Evolutionary conservation across 2,888 invertebrate species (phyloP).

Genomic region (Tachystola acroxantha): DNA sequence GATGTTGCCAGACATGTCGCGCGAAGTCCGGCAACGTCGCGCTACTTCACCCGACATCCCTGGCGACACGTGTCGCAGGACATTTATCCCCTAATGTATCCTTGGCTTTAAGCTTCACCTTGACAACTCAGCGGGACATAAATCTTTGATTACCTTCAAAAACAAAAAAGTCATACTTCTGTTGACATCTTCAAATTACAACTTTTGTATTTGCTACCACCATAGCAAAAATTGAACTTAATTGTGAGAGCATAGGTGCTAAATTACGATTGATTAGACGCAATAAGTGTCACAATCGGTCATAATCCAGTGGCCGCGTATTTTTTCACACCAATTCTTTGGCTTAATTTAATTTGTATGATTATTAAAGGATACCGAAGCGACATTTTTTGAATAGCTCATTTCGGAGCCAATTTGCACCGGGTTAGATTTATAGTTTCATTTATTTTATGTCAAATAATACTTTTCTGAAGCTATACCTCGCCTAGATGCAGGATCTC

Average conservation of each 20-base stretch:
- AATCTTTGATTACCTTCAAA: constrained; percentile 42
- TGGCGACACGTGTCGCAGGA: no score
- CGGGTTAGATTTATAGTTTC: constrained; percentile 2
- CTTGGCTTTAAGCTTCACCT: constrained; percentile 19
- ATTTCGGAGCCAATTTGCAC: constrained; percentile 8
- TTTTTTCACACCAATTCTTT: constrained; percentile 25
- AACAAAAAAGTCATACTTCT: constrained; percentile 35
- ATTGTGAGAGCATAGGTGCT: not conserved
- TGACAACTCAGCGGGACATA: constrained; percentile 42
- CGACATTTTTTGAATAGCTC: constrained; percentile 44
- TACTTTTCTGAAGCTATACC: no score
- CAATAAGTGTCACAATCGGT: not conserved
- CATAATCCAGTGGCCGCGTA: constrained; percentile 33
- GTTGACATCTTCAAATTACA: constrained; percentile 15
- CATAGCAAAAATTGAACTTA: not conserved
- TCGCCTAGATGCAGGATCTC: no score
- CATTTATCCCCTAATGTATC: no score
- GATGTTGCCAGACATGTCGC: no score
- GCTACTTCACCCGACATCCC: no score
- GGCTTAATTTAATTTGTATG: constrained; percentile 59
- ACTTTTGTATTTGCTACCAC: not conserved
- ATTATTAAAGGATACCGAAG: constrained; percentile 44
- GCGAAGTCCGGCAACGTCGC: no score
- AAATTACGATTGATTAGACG: not conserved
- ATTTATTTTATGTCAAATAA: constrained; percentile 4